Percentiles rank a stretch among this genome's conserved stretches.
phyloP scores from a whole-genome alignment of 2,888 invertebrate genomes.

The Chouioia cunea region DNA sequence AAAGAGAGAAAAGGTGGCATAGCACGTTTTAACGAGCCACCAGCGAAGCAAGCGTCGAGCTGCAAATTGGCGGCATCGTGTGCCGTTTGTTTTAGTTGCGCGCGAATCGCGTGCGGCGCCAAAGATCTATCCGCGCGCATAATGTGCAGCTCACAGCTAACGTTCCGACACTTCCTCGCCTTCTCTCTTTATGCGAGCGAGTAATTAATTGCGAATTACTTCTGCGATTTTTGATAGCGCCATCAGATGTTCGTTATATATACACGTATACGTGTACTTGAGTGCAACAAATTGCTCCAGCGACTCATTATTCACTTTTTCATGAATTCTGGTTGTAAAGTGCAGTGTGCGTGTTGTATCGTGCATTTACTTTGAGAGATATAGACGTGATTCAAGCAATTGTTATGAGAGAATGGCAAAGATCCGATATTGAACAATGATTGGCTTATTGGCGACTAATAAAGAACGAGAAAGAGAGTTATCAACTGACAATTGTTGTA shows the following conservation, averaged over 20 bases:
- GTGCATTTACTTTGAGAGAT: too few species aligned
- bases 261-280: too few species aligned
- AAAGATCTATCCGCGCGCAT: constrained; percentile 31
- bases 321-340: background rate
- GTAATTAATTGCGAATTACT: constrained; percentile 41
- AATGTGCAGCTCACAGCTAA: too few species aligned
- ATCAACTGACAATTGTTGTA: too few species aligned
- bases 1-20: background rate
- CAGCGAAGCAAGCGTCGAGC: constrained; percentile 38
- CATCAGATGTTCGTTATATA: background rate
- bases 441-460: too few species aligned
- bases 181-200: constrained; percentile 9
- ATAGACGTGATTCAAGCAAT: too few species aligned
- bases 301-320: constrained; percentile 11
- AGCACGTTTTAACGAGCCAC: constrained; percentile 43
- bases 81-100: constrained; percentile 31
- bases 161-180: constrained; percentile 8
- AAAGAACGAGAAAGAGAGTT: too few species aligned
- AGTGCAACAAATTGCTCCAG: constrained; percentile 20
- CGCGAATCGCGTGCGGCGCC: constrained; percentile 37
- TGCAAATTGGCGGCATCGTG: constrained; percentile 33
- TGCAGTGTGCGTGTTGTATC: background rate
- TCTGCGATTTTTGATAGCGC: constrained; percentile 37
- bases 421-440: too few species aligned
- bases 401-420: too few species aligned